These are phyloP conservation scores for Anarhynchus alexandrinus DNA, from an alignment of 2,113 vertebrate genomes.

Conservation along the genomic window DNA sequence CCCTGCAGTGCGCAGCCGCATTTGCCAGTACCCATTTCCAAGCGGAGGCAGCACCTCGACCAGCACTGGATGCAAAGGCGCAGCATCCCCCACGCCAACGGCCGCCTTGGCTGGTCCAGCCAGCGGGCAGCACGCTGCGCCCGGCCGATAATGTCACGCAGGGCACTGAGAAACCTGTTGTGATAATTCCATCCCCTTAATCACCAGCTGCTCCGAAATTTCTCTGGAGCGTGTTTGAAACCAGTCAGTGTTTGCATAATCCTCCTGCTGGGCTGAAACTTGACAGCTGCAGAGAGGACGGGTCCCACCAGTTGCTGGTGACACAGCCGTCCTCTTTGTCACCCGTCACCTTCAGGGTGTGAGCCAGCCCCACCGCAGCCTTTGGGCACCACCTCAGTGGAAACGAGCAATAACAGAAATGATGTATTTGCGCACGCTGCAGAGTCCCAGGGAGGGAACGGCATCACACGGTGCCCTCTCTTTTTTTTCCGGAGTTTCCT, in stretches of 20 bases:
- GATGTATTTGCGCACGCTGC: neutral
- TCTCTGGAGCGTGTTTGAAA: neutral
- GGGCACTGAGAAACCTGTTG: neutral
- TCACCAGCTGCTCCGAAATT: slow-evolving; percentile 19
- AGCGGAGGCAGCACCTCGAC: neutral
- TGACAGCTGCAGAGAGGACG: neutral
- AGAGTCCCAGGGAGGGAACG: neutral
- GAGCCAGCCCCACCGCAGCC: neutral
- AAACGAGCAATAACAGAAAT: neutral
- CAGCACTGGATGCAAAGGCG: rapidly evolving
- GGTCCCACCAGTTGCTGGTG: neutral
- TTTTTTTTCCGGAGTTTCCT: neutral
- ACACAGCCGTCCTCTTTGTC: rapidly evolving
- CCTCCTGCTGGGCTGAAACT: neutral
- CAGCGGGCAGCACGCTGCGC: neutral
- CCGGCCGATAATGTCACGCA: neutral
- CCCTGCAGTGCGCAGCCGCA: neutral
- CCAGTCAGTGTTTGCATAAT: neutral
- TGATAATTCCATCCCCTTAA: neutral
- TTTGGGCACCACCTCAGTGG: neutral
- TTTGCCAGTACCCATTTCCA: neutral
- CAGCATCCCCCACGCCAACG: neutral
- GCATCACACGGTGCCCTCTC: neutral
- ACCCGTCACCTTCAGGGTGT: rapidly evolving
- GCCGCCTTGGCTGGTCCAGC: neutral